Evolutionary conservation across 2,888 invertebrate genomes (phyloP).

Genomic region (Azorinus chamasolen): DNA sequence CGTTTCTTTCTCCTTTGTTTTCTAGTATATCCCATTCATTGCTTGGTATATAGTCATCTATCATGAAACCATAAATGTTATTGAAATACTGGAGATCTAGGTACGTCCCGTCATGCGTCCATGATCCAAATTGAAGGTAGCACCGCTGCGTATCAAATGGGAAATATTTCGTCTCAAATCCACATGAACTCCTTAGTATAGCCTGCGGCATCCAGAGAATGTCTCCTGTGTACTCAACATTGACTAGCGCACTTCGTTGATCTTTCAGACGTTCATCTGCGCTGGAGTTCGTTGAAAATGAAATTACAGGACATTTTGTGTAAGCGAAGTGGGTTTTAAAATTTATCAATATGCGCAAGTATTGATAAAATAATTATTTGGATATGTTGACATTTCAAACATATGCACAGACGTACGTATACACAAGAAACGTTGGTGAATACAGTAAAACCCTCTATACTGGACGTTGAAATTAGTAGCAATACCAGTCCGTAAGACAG

Average conservation of each 20-base stretch:
- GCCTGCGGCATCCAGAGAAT: conserved; percentile 84
- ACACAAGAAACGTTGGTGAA: no score
- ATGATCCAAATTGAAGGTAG: conserved; percentile 85
- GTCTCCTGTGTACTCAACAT: conserved; percentile 78
- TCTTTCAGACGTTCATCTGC: conserved; percentile 86
- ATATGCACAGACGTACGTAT: no score
- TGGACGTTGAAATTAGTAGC: no score
- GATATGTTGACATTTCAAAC: no score
- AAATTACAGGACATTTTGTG: no score
- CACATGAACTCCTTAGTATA: conserved; percentile 84
- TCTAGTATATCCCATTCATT: conserved; percentile 86
- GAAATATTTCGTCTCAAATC: conserved; percentile 85
- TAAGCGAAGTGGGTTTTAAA: no score
- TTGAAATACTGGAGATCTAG: conserved; percentile 78
- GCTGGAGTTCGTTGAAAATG: conserved; percentile 65
- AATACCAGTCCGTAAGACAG: no score
- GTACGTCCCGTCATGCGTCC: conserved; percentile 85
- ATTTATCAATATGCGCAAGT: no score
- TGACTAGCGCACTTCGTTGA: conserved; percentile 84
- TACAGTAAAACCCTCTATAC: no score
- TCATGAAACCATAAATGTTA: conserved; percentile 71
- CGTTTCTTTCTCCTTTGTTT: conserved; percentile 79
- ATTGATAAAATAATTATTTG: no score
- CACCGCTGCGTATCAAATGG: conserved; percentile 85
- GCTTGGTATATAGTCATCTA: conserved; percentile 82